A percentile compares a stretch with the other conserved stretches of the same genome.
These are phyloP conservation scores for Eustalomyia histrio DNA, from an alignment of 2,888 invertebrate genomes.

Conservation along the genomic window DNA sequence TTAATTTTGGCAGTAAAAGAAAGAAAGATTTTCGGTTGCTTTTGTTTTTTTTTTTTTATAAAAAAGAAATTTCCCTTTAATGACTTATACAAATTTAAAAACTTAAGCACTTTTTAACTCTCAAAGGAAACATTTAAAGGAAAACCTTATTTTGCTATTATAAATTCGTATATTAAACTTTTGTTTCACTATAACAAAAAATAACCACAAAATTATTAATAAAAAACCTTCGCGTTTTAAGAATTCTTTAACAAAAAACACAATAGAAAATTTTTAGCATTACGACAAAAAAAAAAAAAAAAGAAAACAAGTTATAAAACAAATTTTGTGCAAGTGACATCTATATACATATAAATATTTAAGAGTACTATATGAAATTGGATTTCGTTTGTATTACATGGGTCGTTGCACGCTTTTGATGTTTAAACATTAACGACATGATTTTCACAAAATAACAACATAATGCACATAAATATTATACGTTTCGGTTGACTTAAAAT, in stretches of 20 bases:
- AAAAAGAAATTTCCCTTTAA: no score
- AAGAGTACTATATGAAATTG: not conserved
- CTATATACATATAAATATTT: not conserved
- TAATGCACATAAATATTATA: not conserved
- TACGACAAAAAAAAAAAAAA: not conserved
- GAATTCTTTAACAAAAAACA: not conserved
- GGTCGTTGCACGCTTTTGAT: slow-evolving; percentile 1
- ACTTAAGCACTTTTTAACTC: slow-evolving; percentile 27
- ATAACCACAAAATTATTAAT: not conserved
- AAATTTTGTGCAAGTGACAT: slow-evolving; percentile 1
- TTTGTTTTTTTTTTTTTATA: no score
- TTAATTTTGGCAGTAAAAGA: no score
- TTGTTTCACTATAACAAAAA: not conserved
- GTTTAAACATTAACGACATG: slow-evolving; percentile 4
- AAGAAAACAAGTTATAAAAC: not conserved
- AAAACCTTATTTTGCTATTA: slow-evolving; percentile 43
- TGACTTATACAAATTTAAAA: slow-evolving; percentile 4
- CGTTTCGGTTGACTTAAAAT: no score
- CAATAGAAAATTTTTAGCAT: not conserved
- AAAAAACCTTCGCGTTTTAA: not conserved
- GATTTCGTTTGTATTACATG: slow-evolving; percentile 3
- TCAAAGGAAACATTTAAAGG: slow-evolving; percentile 44
- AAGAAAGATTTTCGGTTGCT: no score
- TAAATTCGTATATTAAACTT: slow-evolving; percentile 11
- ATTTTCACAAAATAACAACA: slow-evolving; percentile 5